Evolutionary conservation across 2,888 invertebrate genomes (phyloP).

Genomic region (Notodonta dromedarius): DNA sequence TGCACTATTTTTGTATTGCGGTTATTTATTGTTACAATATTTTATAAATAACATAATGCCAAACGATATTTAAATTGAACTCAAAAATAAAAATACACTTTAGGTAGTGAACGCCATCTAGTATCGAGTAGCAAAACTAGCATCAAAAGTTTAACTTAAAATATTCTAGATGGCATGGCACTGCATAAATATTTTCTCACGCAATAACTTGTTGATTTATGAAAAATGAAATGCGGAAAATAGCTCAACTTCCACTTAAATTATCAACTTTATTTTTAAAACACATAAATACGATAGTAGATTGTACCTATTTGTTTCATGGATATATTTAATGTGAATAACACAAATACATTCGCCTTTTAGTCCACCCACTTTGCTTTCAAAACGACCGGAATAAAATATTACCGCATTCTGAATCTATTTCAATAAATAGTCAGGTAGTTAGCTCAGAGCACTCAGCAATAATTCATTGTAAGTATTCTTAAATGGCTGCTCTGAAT

Average conservation of each 20-base stretch:
- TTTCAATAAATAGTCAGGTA: background rate
- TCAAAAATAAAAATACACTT: background rate
- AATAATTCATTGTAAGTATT: background rate
- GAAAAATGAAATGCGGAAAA: background rate
- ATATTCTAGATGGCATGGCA: slow-evolving; percentile 44
- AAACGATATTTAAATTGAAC: background rate
- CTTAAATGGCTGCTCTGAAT: background rate
- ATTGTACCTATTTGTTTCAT: background rate
- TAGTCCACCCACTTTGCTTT: background rate
- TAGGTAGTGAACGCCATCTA: slow-evolving; percentile 47
- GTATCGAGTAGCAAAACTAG: slow-evolving; percentile 57
- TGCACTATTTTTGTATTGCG: too few relatives aligned
- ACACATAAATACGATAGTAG: background rate
- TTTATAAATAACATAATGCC: background rate
- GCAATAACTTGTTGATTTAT: background rate
- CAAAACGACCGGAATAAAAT: slow-evolving; percentile 1
- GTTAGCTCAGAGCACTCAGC: background rate
- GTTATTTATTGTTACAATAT: too few relatives aligned
- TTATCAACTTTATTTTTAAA: background rate
- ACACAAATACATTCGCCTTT: background rate
- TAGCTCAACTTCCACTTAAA: background rate
- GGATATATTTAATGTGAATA: background rate
- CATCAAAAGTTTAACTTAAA: background rate
- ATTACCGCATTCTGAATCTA: slow-evolving; percentile 5
- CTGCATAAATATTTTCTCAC: background rate